Base-by-base conservation (phyloP, 2,888 invertebrate species). In the Eupithecia vulgata region DNA sequence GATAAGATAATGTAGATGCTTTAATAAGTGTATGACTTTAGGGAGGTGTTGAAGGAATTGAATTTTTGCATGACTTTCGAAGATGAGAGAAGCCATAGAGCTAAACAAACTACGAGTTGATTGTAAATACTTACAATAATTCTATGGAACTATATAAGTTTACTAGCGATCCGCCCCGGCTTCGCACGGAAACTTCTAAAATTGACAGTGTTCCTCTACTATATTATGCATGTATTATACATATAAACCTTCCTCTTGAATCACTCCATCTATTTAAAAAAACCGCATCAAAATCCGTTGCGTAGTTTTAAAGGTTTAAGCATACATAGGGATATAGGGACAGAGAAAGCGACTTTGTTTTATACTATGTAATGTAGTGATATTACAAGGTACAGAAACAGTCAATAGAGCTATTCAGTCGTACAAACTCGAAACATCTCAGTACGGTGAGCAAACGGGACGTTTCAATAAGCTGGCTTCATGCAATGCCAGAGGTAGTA, bases 401-500 rank as follows among this genome's bases (percentile, higher is more conserved):
- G 30, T 45, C 30, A 30, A 17, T 48, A 17, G 42, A 66, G 45
- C 15, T 30, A 21, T 52, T 52, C 21, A 52, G 52, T 52, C 12
- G 61, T 34, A 34, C 37, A 13, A 25, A 62, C n/a, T 12, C 30
- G 35, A 45, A 48, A 67, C 62, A 21, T 62, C 62, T 72, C 62
- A 52, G 67, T 71, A 12, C 30, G 17, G 42, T 65, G 17, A 65
- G 35, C 8, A 65, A 65, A 25, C 40, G n/a, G 17, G 42, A 40
- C 40, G 30, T 12, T 37, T 37, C 37, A 30, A 68, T 40, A n/a
- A 52, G 17, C 35, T n/a, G n/a, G 62, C 62, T 35, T n/a, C n/a
- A 45, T 10, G 66, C 57, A 67, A 48, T 65, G 30, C 70, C 59
- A 75, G 59, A 45, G 35, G 70, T 67, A 68, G 62, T 61, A 68